These are phyloP conservation scores for Drosophila gunungcola DNA, from an alignment of 1,140 invertebrate species.

Conservation along the genomic window DNA sequence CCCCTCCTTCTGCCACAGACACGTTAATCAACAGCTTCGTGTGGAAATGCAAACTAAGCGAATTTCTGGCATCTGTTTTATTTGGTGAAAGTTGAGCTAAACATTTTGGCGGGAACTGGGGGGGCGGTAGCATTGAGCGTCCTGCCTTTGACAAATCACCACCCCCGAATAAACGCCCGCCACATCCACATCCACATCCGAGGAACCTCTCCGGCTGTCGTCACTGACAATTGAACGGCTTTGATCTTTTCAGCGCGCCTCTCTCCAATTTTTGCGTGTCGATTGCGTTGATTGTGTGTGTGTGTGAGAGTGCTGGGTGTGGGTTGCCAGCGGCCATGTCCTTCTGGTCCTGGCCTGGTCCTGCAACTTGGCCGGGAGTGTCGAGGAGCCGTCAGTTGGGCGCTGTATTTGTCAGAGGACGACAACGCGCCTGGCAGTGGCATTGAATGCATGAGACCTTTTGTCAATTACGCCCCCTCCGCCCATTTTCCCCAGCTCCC, in stretches of 20 bases:
- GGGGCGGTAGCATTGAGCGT: slow-evolving; percentile 19
- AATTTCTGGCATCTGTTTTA: slow-evolving; percentile 55
- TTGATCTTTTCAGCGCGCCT: slow-evolving; percentile 74
- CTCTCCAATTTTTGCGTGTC: slow-evolving; percentile 70
- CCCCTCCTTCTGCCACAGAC: neutral
- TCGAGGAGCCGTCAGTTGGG: slow-evolving; percentile 55
- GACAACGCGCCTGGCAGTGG: slow-evolving; percentile 54
- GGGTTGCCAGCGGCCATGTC: slow-evolving; percentile 33
- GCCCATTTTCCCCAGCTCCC: slow-evolving; percentile 14
- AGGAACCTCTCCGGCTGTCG: slow-evolving; percentile 49
- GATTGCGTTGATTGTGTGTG: slow-evolving; percentile 60
- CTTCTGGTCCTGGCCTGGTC: slow-evolving; percentile 19
- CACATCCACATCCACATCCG: slow-evolving; percentile 4
- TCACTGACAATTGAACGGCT: slow-evolving; percentile 76
- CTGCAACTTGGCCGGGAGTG: slow-evolving; percentile 16
- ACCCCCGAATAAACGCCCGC: slow-evolving; percentile 5
- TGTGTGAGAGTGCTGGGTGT: slow-evolving; percentile 17
- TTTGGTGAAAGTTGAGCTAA: slow-evolving; percentile 46
- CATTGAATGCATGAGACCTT: slow-evolving; percentile 81
- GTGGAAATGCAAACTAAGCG: slow-evolving; percentile 51
- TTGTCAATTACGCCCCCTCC: slow-evolving; percentile 71
- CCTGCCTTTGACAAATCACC: slow-evolving; percentile 79
- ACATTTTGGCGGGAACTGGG: slow-evolving; percentile 24
- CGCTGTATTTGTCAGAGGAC: slow-evolving; percentile 62
- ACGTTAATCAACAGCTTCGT: slow-evolving; percentile 42